Conservation (phyloP, 2,888 invertebrate genomes). For the Oscheius sp. region DNA sequence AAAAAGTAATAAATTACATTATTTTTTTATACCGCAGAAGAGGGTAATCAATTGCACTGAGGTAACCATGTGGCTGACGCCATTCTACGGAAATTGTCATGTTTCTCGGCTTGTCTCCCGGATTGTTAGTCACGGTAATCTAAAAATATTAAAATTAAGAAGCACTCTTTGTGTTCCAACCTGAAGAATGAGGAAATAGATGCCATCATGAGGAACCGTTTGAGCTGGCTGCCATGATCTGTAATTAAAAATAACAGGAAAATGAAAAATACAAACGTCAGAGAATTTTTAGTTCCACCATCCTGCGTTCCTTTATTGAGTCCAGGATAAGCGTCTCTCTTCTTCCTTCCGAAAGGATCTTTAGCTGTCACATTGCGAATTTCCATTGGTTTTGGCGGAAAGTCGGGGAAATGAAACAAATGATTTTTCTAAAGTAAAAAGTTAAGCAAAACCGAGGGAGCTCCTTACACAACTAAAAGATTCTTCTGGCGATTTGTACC, state of each 20-base stretch:
- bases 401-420: conserved; percentile 48
- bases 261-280: conserved; percentile 43
- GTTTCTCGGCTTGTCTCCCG: conserved; percentile 37
- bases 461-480: conserved; percentile 59
- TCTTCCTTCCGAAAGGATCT: conserved; percentile 28
- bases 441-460: too few relatives aligned
- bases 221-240: conserved; percentile 65
- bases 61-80: conserved; percentile 81
- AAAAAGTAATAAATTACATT: neutral
- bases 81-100: conserved; percentile 57
- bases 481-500: conserved; percentile 64
- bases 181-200: conserved; percentile 70
- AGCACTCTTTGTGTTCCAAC: conserved; percentile 42
- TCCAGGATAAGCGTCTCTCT: conserved; percentile 45
- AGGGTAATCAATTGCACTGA: conserved; percentile 91
- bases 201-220: conserved; percentile 67
- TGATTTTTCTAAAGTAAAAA: conserved; percentile 41
- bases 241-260: conserved; percentile 38
- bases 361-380: conserved; percentile 48
- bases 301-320: conserved; percentile 61
- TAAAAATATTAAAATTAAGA: neutral
- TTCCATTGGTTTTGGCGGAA: conserved; percentile 43
- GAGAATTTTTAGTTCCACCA: conserved; percentile 59
- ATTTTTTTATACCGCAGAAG: conserved; percentile 76
- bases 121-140: neutral